These are phyloP conservation scores for Stenichneumon culpator DNA, from an alignment of 2,888 invertebrate genomes.

Conservation along the genomic window DNA sequence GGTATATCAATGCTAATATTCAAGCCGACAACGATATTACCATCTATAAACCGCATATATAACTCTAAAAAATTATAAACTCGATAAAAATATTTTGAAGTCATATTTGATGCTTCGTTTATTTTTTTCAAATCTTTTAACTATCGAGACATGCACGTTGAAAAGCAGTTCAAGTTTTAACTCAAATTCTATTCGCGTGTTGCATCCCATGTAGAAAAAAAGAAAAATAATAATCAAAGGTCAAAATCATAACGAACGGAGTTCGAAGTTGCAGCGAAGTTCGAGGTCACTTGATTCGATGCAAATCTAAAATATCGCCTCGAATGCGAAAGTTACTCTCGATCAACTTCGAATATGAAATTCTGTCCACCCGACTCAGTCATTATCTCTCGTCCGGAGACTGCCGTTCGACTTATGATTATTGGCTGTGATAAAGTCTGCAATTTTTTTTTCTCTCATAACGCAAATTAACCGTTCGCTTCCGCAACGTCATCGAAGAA, in stretches of 20 bases:
- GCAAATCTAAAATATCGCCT: not conserved
- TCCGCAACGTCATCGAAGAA: not conserved
- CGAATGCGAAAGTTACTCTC: not conserved
- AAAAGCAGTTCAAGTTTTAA: not conserved
- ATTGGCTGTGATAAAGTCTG: not conserved
- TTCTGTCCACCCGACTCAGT: not conserved
- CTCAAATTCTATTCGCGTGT: too few species aligned
- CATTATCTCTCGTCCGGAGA: not conserved
- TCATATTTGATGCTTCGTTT: not conserved
- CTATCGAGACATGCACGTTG: not conserved
- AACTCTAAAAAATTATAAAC: conserved; percentile 16
- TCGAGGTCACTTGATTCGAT: not conserved
- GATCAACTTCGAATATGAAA: not conserved
- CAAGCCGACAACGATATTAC: conserved; percentile 19
- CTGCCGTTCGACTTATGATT: not conserved
- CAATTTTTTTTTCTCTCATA: not conserved
- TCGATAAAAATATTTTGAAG: conserved; percentile 6
- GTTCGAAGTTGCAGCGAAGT: too few species aligned
- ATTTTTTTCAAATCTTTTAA: not conserved
- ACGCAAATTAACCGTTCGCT: not conserved
- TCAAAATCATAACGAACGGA: too few species aligned
- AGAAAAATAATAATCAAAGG: too few species aligned
- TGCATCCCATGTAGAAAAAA: too few species aligned
- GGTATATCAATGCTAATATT: conserved; percentile 46
- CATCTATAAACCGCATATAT: not conserved